Evolutionary conservation across 2,888 invertebrate genomes (phyloP).

Genomic region (Brassicogethes aeneus): DNA sequence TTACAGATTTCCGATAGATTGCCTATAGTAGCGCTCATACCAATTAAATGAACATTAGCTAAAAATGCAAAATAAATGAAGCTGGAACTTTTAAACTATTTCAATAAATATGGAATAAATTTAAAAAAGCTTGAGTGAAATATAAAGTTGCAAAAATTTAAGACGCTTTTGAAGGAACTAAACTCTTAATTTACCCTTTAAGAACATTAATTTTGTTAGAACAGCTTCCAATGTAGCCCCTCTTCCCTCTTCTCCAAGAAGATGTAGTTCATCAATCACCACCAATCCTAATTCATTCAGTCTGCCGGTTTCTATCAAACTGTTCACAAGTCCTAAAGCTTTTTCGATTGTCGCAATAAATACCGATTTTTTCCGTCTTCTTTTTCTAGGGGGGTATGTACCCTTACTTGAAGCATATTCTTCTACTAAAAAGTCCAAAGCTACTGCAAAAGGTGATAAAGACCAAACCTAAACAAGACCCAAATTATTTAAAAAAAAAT

Average conservation of each 20-base stretch:
- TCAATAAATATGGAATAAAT: constrained; percentile 4
- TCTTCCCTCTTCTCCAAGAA: constrained; percentile 79
- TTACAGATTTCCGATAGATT: constrained; percentile 72
- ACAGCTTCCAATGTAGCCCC: constrained; percentile 80
- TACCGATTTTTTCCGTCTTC: constrained; percentile 65
- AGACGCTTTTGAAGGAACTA: constrained; percentile 4
- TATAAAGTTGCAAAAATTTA: too few species aligned
- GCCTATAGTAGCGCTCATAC: constrained; percentile 96
- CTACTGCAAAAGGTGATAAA: constrained; percentile 79
- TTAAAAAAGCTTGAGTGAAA: too few species aligned
- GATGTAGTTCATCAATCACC: constrained; percentile 86
- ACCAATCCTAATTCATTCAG: constrained; percentile 70
- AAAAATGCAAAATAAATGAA: constrained; percentile 21
- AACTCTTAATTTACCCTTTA: constrained; percentile 48
- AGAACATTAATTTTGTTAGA: constrained; percentile 68
- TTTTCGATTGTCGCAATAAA: constrained; percentile 95
- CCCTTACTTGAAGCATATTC: constrained; percentile 94
- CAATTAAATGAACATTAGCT: constrained; percentile 76
- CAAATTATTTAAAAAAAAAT: too few species aligned
- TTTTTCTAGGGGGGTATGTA: constrained; percentile 65
- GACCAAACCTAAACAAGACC: constrained; percentile 64
- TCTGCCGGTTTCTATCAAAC: constrained; percentile 69
- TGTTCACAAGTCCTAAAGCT: constrained; percentile 75
- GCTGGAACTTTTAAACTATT: constrained; percentile 1
- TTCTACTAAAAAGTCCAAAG: constrained; percentile 81